Evolutionary conservation across 2,113 vertebrate species (phyloP).

Genomic region (Diadophis punctatus): DNA sequence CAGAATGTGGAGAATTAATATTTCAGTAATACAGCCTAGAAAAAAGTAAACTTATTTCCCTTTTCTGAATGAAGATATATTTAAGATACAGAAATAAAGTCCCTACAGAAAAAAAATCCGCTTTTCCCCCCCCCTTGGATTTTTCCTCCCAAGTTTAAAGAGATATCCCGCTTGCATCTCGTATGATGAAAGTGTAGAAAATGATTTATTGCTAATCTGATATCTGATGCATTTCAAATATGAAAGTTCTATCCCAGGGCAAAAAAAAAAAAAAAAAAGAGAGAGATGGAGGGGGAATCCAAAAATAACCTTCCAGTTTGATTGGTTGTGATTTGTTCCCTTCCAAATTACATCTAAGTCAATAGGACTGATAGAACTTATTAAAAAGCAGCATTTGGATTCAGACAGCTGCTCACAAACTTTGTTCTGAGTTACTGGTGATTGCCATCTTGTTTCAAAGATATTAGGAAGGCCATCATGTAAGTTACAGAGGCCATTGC

Average conservation of each 20-base stretch:
- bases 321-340: background rate
- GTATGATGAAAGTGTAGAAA: background rate
- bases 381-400: background rate
- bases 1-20: background rate
- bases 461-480: background rate
- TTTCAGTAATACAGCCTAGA: background rate
- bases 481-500: background rate
- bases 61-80: background rate
- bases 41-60: background rate
- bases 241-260: background rate
- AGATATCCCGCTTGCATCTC: background rate
- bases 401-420: background rate
- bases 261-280: background rate
- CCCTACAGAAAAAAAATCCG: background rate
- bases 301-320: background rate
- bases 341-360: background rate
- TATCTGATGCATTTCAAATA: conserved; percentile 2
- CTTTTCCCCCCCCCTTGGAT: background rate
- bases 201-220: background rate
- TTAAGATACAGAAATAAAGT: background rate
- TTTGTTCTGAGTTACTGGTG: background rate
- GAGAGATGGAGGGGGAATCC: background rate
- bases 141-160: background rate
- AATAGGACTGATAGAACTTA: background rate
- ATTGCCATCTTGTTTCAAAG: background rate